Evolutionary conservation across 2,888 invertebrate genomes (phyloP), one percentile per base, ranked within the genome.

Genomic region (Hirudinaria manillensis): DNA sequence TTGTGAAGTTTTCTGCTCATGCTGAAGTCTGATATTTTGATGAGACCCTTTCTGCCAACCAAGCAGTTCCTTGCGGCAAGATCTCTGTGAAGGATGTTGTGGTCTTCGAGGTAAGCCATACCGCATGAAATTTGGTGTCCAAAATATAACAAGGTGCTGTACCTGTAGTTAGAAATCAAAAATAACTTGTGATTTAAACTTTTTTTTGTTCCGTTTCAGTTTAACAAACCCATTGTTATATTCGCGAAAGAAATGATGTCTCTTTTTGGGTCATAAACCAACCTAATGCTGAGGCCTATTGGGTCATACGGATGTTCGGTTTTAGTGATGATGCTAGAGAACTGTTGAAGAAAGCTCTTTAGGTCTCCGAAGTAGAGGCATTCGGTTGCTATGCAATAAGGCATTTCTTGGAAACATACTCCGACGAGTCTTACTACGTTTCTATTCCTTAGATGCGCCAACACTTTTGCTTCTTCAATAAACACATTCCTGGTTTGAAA

Each of bases 81-180:
- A 55, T 73, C 73, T 34, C 73, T 29, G 45, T 73, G 73, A 7
- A 73, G 1, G n/a, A 73, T 4, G 0, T 55, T 29, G 4, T 65
- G n/a, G 24, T 2, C 34, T n/a, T 73, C 36, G 61, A 73, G 27
- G 29, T 73, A 73, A n/a, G 27, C 36, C 61, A 73, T 27, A 13
- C 65, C 73, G 90, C 77, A 94, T 87, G 83, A 92, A 92, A 85
- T 94, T 94, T 73, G 73, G 7, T 61, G 45, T 29, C 19, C 13
- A 65, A 56, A 73, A 55, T 34, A 34, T 3, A 65, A 7, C 1
- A 73, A 38, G 61, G 36, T 27, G 45, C 73, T 73, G 36, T 27
- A 34, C 38, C 24, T 34, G 45, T 45, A 16, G 70, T n/a, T 38
- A 3, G 38, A 45, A 24, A 24, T 70, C 21, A n/a, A 19, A 61